Evolutionary conservation across 2,888 invertebrate genomes (phyloP).

Genomic region (Drosophila fungiperda): DNA sequence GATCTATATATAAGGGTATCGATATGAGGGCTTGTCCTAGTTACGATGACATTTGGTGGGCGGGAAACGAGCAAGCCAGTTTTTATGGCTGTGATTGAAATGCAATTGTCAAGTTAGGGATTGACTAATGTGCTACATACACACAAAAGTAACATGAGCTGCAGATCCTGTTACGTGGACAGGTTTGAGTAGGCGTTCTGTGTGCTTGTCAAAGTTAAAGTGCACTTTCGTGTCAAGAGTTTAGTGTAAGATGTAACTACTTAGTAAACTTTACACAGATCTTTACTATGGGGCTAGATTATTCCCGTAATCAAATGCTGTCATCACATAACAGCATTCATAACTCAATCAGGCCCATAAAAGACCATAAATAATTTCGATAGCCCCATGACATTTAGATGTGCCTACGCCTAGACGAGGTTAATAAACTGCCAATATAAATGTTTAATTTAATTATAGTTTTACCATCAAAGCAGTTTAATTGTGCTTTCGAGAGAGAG

Average conservation of each 20-base stretch:
- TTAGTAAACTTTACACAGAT: slow-evolving; percentile 24
- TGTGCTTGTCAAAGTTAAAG: slow-evolving; percentile 49
- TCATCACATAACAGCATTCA: slow-evolving; percentile 52
- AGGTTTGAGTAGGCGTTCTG: slow-evolving; percentile 50
- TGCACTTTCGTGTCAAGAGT: slow-evolving; percentile 51
- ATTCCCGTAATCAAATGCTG: slow-evolving; percentile 13
- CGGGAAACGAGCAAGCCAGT: slow-evolving; percentile 12
- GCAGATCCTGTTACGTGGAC: slow-evolving; percentile 15
- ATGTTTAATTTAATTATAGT: slow-evolving; percentile 77
- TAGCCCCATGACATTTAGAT: slow-evolving; percentile 13
- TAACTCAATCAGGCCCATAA: slow-evolving; percentile 65
- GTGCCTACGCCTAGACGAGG: slow-evolving; percentile 31
- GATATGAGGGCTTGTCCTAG: slow-evolving; percentile 33
- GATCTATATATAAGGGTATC: slow-evolving; percentile 25
- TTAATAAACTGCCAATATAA: slow-evolving; percentile 77
- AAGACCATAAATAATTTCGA: slow-evolving; percentile 44
- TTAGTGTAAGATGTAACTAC: slow-evolving; percentile 31
- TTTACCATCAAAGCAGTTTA: slow-evolving; percentile 60
- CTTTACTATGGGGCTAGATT: not conserved
- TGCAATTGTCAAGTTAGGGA: slow-evolving; percentile 50
- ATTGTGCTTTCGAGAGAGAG: slow-evolving; percentile 23
- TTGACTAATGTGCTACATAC: slow-evolving; percentile 62
- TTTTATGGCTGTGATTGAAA: slow-evolving; percentile 51
- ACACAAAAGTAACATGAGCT: slow-evolving; percentile 21
- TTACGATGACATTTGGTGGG: slow-evolving; percentile 47